Evolutionary conservation across 1,140 invertebrate genomes (phyloP).

Genomic region (Brachionus rotundiformis): DNA sequence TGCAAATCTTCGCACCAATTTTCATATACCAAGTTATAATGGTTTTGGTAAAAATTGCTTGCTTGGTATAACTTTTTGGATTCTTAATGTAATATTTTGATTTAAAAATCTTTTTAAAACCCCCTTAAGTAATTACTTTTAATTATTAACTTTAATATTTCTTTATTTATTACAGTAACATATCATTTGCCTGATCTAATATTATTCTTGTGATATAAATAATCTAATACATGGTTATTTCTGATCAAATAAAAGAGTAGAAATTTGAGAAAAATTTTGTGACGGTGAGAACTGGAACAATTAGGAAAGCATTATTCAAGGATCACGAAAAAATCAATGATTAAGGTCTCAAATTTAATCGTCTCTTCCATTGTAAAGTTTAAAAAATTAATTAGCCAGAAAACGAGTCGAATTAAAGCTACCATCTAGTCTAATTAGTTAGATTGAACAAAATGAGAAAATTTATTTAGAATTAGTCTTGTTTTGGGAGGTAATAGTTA

Average conservation of each 20-base stretch:
- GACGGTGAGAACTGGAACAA: background rate
- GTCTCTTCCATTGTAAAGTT: conserved; percentile 15
- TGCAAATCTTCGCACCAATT: no score
- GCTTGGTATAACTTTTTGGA: no score
- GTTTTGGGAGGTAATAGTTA: background rate
- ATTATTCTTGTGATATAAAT: no score
- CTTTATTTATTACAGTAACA: no score
- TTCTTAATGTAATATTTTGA: no score
- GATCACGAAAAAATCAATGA: conserved; percentile 7
- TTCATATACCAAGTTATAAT: no score
- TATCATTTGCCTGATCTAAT: no score
- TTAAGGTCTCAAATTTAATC: background rate
- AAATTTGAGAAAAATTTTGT: background rate
- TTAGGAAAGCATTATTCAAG: background rate
- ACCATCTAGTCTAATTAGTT: background rate
- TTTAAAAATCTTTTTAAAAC: no score
- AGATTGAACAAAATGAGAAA: background rate
- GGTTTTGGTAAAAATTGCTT: no score
- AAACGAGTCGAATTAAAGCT: background rate
- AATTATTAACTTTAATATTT: no score
- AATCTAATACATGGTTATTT: no score
- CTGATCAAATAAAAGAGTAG: background rate
- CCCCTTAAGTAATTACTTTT: no score
- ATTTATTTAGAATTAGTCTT: background rate
- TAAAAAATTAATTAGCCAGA: conserved; percentile 3